Evolutionary conservation across 2,113 vertebrate species (phyloP).

Genomic region (Hemicordylus capensis): DNA sequence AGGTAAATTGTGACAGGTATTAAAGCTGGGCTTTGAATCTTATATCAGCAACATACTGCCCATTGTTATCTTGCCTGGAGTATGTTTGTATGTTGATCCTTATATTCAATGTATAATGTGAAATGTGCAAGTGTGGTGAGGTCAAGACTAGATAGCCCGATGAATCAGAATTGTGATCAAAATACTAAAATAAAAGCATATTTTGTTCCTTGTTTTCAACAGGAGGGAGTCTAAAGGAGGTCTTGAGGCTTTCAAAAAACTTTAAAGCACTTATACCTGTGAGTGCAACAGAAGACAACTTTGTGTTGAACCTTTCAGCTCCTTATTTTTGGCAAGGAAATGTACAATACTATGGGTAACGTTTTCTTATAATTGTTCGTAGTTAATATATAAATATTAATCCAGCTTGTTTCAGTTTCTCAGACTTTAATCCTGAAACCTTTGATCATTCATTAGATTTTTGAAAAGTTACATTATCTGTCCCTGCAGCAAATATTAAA

Average conservation of each 20-base stretch:
- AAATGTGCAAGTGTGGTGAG: background rate
- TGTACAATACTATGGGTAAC: constrained; percentile 86
- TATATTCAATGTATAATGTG: background rate
- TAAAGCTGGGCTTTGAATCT: background rate
- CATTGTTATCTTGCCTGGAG: background rate
- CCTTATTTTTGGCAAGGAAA: constrained; percentile 89
- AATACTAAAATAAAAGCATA: background rate
- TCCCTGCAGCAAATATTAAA: background rate
- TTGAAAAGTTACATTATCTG: background rate
- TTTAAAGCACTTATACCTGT: constrained; percentile 88
- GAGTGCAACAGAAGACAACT: constrained; percentile 70
- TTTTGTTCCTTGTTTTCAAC: constrained; percentile 37
- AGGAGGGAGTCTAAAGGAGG: constrained; percentile 85
- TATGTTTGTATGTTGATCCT: background rate
- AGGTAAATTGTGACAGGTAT: background rate
- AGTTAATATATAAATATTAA: background rate
- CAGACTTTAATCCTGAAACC: background rate
- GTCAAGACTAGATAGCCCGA: background rate
- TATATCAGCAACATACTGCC: background rate
- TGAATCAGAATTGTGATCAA: background rate
- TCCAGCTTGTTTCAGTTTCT: background rate
- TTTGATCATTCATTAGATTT: background rate
- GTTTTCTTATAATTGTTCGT: constrained; percentile 7
- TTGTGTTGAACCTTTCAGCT: constrained; percentile 82
- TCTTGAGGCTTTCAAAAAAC: constrained; percentile 73